phyloP scores from a whole-genome alignment of 2,113 vertebrate genomes.

The Onychostruthus taczanowskii region DNA sequence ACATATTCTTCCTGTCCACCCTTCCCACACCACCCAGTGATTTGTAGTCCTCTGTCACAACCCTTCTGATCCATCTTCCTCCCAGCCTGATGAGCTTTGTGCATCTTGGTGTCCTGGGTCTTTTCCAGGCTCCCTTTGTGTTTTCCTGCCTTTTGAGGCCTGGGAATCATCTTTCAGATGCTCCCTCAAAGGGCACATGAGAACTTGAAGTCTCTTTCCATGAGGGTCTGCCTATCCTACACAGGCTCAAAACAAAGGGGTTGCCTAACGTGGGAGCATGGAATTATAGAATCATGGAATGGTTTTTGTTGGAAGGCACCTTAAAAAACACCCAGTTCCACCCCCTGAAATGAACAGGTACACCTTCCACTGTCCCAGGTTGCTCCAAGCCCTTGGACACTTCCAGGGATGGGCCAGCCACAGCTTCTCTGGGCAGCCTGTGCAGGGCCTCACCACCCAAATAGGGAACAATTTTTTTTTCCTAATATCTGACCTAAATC shows the following conservation, averaged over 20 bases:
- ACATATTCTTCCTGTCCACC: background rate
- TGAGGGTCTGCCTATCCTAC: background rate
- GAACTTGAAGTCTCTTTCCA: background rate
- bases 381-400: background rate
- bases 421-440: background rate
- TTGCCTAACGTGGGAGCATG: background rate
- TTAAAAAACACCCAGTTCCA: background rate
- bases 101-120: background rate
- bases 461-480: background rate
- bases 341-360: background rate
- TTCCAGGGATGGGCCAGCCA: background rate
- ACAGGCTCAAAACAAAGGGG: background rate
- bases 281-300: background rate
- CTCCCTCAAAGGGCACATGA: background rate
- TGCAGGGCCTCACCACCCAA: background rate
- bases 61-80: background rate
- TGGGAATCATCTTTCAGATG: background rate
- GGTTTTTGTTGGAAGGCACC: background rate
- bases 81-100: background rate
- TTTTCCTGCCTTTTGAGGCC: background rate
- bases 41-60: background rate
- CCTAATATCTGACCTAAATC: background rate
- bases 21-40: background rate
- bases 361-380: background rate
- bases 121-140: background rate